A percentile compares a stretch with the other conserved stretches of the same genome.
Conservation (phyloP, 2,113 vertebrate species). For the Ictidomys tridecemlineatus region DNA sequence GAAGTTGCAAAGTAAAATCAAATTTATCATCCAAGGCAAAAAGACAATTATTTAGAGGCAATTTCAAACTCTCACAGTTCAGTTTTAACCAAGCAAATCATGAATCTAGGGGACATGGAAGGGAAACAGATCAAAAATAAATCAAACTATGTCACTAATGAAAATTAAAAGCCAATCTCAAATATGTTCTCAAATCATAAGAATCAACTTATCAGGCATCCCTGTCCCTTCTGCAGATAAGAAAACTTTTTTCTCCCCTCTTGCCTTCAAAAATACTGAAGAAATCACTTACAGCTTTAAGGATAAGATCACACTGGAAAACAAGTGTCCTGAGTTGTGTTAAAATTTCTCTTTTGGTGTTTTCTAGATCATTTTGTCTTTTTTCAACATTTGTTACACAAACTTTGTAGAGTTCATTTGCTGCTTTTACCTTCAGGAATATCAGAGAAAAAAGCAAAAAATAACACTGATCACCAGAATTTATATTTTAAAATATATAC, state of each 20-base stretch:
- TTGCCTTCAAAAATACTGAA: constrained; percentile 41
- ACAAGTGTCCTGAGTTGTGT: constrained; percentile 95
- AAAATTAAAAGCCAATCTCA: constrained; percentile 12
- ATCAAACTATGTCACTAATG: neutral
- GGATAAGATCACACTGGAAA: constrained; percentile 98
- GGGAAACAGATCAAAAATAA: neutral
- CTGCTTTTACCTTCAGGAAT: constrained; percentile 94
- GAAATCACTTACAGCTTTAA: constrained; percentile 94
- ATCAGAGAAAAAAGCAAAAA: constrained; percentile 52
- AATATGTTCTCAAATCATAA: neutral
- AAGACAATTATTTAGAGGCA: neutral
- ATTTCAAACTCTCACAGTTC: constrained; percentile 37
- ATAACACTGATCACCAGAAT: constrained; percentile 3
- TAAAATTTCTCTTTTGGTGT: constrained; percentile 94
- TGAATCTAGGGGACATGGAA: neutral
- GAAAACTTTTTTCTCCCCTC: neutral
- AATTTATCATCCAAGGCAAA: constrained; percentile 46
- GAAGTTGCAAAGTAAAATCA: constrained; percentile 40
- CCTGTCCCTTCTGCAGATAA: neutral
- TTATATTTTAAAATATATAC: constrained; percentile 56
- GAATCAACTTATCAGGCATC: neutral
- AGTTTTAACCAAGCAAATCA: constrained; percentile 29
- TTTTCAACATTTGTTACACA: constrained; percentile 93
- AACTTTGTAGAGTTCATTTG: constrained; percentile 93
- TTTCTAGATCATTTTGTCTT: constrained; percentile 93